Evolutionary conservation across 2,797 vertebrate species (phyloP).

Genomic region (Pitangus sulphuratus): DNA sequence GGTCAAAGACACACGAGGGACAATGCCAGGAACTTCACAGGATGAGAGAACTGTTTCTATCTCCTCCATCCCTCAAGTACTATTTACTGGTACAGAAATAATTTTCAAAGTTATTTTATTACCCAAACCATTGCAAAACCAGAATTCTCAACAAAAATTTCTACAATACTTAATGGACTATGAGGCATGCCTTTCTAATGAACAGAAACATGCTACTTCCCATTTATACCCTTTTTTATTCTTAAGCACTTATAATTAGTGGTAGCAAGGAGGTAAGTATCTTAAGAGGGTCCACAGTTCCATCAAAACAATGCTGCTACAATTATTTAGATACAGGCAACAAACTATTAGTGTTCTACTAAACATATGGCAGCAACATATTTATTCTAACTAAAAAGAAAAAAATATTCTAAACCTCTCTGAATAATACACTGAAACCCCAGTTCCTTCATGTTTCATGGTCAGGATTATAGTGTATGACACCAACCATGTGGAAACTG

Average conservation of each 20-base stretch:
- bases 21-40: not conserved
- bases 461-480: not conserved
- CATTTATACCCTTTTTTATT: not conserved
- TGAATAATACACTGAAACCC: not conserved
- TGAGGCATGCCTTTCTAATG: not conserved
- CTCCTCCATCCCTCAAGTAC: not conserved
- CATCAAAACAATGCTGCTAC: not conserved
- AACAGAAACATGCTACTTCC: not conserved
- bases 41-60: not conserved
- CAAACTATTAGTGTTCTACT: not conserved
- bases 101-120: constrained; percentile 6
- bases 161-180: not conserved
- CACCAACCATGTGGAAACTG: not conserved
- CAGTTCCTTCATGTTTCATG: not conserved
- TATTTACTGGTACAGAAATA: not conserved
- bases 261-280: not conserved
- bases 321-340: not conserved
- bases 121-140: not conserved
- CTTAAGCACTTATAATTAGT: not conserved
- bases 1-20: not conserved
- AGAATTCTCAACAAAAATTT: not conserved
- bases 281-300: not conserved
- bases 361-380: not conserved
- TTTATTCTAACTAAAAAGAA: not conserved
- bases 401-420: not conserved